These are phyloP conservation scores for Chelmon rostratus DNA, from an alignment of 2,797 vertebrate genomes.

Conservation along the genomic window DNA sequence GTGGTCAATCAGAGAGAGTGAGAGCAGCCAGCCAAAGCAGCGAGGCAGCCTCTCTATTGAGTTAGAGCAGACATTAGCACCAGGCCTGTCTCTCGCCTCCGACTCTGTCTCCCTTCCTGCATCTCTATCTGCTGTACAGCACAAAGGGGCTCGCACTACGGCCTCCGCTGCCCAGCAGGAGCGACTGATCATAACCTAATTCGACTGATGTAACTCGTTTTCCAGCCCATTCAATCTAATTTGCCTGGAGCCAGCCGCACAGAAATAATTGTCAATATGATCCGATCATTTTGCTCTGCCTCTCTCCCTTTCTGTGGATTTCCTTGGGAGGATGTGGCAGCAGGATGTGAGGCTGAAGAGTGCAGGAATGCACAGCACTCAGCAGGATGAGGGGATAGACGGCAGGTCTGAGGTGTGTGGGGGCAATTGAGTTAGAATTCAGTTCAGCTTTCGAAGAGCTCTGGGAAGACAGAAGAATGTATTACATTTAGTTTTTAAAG, in stretches of 20 bases:
- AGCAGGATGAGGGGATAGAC: constrained; percentile 23
- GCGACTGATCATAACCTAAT: constrained; percentile 76
- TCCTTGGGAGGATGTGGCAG: constrained; percentile 43
- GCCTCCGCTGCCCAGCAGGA: constrained; percentile 48
- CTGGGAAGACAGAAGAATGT: neutral
- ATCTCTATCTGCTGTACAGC: constrained; percentile 31
- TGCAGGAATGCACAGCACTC: constrained; percentile 62
- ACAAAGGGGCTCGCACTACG: constrained; percentile 10
- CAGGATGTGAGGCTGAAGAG: constrained; percentile 35
- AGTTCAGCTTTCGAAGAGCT: constrained; percentile 16
- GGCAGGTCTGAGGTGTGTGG: constrained; percentile 20
- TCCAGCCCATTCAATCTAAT: constrained; percentile 82
- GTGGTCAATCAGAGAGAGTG: constrained; percentile 62
- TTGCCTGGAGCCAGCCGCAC: constrained; percentile 81
- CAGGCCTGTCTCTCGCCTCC: constrained; percentile 63
- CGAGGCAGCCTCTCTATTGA: constrained; percentile 64
- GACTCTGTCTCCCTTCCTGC: constrained; percentile 45
- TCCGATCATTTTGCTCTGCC: constrained; percentile 34
- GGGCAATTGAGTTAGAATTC: constrained; percentile 14
- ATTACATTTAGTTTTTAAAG: neutral
- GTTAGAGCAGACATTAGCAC: constrained; percentile 75
- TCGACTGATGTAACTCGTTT: constrained; percentile 81
- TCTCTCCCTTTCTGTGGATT: constrained; percentile 32
- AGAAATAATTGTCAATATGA: constrained; percentile 77
- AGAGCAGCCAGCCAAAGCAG: constrained; percentile 34